Base-by-base conservation (phyloP, 2,797 vertebrate genomes). In the Philypnodon macrostomus region DNA sequence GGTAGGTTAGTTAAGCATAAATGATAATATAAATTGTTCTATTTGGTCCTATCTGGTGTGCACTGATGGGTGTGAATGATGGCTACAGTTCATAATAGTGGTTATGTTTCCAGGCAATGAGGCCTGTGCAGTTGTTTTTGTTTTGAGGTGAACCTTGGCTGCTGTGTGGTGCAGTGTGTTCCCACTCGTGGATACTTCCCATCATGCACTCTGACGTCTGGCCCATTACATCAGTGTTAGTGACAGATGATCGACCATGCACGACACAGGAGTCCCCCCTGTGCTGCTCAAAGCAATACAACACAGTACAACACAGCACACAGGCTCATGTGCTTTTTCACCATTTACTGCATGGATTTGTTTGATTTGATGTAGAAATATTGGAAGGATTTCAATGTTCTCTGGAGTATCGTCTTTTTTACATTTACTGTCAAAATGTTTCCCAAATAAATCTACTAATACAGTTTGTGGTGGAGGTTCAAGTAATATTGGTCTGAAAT, bases 161-260 rank as follows among this genome's bases (percentile, higher is more conserved):
- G n/a, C n/a, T n/a, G n/a, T n/a, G n/a, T 70, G 39, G 24, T 27
- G 23, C 23, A 11, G 26, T 14, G 4, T 12, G 9, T 44, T 4
- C 26, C 35, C 21, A 45, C 58, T 58, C 24, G 35, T 47, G 60
- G 53, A 46, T 47, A 45, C 65, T 77, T 57, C 47, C 40, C 51
- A 50, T n/a, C n/a, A n/a, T n/a, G 16, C 4, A 34, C 17, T 23
- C 10, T 49, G 50, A 70, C 56, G 70, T 64, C 53, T 75, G 48
- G 17, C 33, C 2, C 2, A 27, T 61, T 74, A 65, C 57, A 47
- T 76, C 60, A 60, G 61, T 53, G 55, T 58, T 62, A 24, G 34
- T 52, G 57, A 70, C 41, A 55, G 63, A 57, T 40, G 61, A 60
- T 53, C 56, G 45, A 47, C 35, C 54, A 53, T 59, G 46, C 54